Evolutionary conservation across 1,140 invertebrate genomes (phyloP), one percentile per base, ranked within the genome.

Genomic region (Himalopsyche phryganea): DNA sequence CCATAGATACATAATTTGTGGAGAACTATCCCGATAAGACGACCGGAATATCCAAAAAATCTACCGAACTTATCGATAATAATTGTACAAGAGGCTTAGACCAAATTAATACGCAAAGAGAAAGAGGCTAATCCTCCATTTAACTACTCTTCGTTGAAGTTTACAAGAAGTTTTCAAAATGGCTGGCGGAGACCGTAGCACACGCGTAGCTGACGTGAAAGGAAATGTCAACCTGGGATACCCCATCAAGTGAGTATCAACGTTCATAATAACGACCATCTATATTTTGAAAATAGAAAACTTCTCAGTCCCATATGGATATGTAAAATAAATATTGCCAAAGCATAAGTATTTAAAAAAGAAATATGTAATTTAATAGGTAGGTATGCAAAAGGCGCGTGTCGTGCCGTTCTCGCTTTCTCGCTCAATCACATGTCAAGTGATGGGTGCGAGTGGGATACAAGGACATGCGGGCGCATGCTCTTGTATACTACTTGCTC

Each of bases 1-100:
- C 88, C 88, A 44, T 91, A 89, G 82, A 71, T 79, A 35, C 32
- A 9, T n/a, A 17, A 56, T 10, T 38, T 40, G n/a, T 28, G 33
- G 28, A 41, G 20, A 57, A 11, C 41, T 32, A 18, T 47, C 20
- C 14, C 45, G 23, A 40, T n/a, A 40, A 40, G 38, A 40, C 11
- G 38, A 40, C 38, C 15, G 15, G 15, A 40, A 40, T 28, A 5
- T 28, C 23, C 3, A 28, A 28, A 28, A 28, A 32, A 48, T 6
- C 19, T n/a, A 40, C 38, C 15, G 38, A 40, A 40, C 15, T 13
- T 40, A 40, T 13, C 38, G 38, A n/a, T 13, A 40, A 15, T 13
- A 40, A 40, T 40, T 36, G n/a, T 36, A 9, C 7, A 14, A 45
- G 35, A 18, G 32, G 38, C 50, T 52, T 52, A 42, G 11, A 46